These are phyloP conservation scores for Ictalurus furcatus DNA, from an alignment of 2,113 vertebrate species.

Conservation along the genomic window DNA sequence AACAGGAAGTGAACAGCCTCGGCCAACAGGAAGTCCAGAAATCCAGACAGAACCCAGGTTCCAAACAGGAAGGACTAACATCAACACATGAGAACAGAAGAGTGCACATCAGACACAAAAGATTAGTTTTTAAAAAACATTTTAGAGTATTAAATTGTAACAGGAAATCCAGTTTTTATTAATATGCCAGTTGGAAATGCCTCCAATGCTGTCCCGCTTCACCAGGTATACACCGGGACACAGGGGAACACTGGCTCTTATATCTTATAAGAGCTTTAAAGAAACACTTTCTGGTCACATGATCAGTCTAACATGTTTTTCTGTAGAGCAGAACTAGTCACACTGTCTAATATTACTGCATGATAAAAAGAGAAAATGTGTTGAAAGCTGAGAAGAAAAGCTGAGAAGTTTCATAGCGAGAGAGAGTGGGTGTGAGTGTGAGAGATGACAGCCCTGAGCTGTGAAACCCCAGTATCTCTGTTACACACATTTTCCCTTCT, in stretches of 20 bases:
- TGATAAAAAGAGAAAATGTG: neutral
- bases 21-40: slow-evolving; percentile 68
- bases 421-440: neutral
- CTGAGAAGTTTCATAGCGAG: neutral
- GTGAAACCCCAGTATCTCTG: too few relatives aligned
- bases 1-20: slow-evolving; percentile 65
- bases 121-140: neutral
- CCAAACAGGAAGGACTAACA: slow-evolving; percentile 74
- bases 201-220: too few relatives aligned
- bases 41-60: slow-evolving; percentile 71
- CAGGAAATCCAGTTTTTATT: neutral
- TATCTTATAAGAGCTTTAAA: too few relatives aligned
- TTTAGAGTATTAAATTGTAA: neutral
- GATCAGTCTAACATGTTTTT: neutral
- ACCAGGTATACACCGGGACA: neutral
- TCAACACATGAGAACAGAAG: neutral
- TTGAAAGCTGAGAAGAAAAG: neutral
- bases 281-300: neutral
- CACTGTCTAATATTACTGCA: neutral
- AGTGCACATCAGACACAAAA: neutral
- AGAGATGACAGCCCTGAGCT: too few relatives aligned
- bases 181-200: neutral
- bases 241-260: neutral
- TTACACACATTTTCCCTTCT: too few relatives aligned
- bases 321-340: neutral